Conservation (phyloP, 2,113 vertebrate species). For the Castor canadensis region DNA sequence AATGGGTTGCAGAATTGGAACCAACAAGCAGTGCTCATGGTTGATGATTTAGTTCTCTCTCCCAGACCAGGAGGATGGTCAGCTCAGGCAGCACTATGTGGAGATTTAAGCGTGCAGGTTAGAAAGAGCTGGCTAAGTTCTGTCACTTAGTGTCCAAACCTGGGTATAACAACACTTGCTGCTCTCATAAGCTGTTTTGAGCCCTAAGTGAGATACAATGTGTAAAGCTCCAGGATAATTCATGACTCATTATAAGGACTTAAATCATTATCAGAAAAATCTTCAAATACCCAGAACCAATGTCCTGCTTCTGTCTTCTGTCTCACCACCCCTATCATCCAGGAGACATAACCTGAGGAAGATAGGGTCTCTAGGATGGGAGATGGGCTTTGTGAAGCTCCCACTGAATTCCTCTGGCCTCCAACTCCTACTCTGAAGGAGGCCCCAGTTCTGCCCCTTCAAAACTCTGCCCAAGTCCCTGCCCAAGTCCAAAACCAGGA, state of each 20-base stretch:
- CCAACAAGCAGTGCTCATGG: neutral
- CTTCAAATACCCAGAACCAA: neutral
- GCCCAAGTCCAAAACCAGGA: neutral
- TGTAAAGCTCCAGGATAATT: neutral
- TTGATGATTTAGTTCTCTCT: neutral
- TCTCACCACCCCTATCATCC: neutral
- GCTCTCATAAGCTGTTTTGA: neutral
- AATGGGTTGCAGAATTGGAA: neutral
- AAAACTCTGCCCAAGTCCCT: neutral
- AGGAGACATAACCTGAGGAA: neutral
- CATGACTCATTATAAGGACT: neutral
- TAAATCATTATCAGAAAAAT: neutral
- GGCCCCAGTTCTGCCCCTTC: neutral
- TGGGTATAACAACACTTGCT: too few species aligned
- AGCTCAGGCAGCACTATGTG: accelerated
- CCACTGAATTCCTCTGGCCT: neutral
- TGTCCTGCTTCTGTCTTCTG: neutral
- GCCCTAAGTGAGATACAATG: neutral
- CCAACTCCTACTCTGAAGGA: neutral
- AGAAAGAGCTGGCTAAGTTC: neutral
- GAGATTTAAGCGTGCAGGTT: neutral
- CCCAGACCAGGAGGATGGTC: neutral
- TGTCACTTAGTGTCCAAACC: neutral
- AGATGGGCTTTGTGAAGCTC: neutral
- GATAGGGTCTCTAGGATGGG: neutral